Evolutionary conservation across 1,140 invertebrate species (phyloP), one percentile per base, ranked within the genome.

Genomic region (Nasonia vitripennis): DNA sequence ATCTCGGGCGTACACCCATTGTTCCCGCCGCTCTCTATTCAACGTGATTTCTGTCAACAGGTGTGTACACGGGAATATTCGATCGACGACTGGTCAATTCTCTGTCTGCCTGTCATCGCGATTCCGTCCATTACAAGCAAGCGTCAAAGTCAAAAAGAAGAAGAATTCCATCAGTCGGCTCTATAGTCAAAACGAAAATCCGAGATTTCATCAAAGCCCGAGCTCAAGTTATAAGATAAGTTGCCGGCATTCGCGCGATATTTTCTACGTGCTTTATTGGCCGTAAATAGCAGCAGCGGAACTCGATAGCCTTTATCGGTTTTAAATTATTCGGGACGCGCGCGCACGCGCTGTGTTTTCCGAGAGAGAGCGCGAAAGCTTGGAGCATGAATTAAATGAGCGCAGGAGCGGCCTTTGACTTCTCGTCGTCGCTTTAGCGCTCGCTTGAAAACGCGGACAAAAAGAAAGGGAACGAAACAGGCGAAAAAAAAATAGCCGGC

Each of bases 251-350:
- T 78, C 14, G 48, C 14, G 48, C 37, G 17, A 81, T 55, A 81
- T 81, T 81, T 73, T 70, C 62, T 73, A 74, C 10, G 67, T 73
- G 70, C 80, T 81, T 81, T 81, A 81, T 81, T 81, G 70, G 45
- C 45, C 37, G 27, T 84, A 78, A 84, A 71, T 70, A 84, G 27
- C 20, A 75, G 41, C 41, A 45, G 23, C 5, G 55, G 1, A 41
- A 67, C 81, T 75, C 78, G 34, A 83, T 83, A 67, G 27, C 71
- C 27, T 83, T 75, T 68, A 83, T 75, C 31, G 81, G 73, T 83
- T 83, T 83, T 37, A 75, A 83, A 83, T 83, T 75, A 75, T 83
- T 83, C 71, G 31, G 14, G 14, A 20, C 20, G 68, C 41, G 68
- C 67, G 37, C 78, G 31, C 17, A 20, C 20, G 5, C 48, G 23